A percentile compares a stretch with the other conserved stretches of the same genome.
Evolutionary conservation across 1,140 invertebrate species (phyloP).

Genomic region (Temnothorax longispinosus): DNA sequence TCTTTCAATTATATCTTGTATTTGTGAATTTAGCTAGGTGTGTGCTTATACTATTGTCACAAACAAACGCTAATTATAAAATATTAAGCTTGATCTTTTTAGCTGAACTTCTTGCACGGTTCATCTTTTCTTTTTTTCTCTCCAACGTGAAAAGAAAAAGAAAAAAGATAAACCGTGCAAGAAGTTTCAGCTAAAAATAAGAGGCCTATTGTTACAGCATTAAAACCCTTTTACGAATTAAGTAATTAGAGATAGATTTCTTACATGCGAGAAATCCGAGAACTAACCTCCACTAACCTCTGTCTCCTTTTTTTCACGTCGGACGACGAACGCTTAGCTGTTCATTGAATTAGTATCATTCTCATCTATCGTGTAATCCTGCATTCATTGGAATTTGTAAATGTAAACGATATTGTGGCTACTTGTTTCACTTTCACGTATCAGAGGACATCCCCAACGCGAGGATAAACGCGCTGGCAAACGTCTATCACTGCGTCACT

Average conservation of each 20-base stretch:
- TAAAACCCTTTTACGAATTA: neutral
- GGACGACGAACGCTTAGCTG: neutral
- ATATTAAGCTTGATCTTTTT: too few species aligned
- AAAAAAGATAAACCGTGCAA: too few species aligned
- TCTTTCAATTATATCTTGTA: neutral
- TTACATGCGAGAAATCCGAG: neutral
- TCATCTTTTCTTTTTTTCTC: too few species aligned
- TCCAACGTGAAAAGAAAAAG: too few species aligned
- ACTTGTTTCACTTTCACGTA: too few species aligned
- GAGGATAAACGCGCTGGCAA: too few species aligned
- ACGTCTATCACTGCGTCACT: too few species aligned
- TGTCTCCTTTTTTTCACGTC: neutral
- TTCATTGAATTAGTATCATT: neutral
- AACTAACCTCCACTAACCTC: constrained; percentile 7
- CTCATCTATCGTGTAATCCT: neutral
- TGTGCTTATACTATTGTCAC: neutral
- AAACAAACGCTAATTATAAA: neutral
- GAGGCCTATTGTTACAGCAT: neutral
- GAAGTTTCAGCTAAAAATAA: too few species aligned
- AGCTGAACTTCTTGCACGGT: too few species aligned
- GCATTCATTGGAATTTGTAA: neutral
- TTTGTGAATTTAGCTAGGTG: neutral
- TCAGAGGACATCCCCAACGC: too few species aligned
- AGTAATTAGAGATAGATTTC: neutral
- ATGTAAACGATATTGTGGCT: too few species aligned